phyloP scores from a whole-genome alignment of 2,113 vertebrate species.

The Boleophthalmus pectinirostris region DNA sequence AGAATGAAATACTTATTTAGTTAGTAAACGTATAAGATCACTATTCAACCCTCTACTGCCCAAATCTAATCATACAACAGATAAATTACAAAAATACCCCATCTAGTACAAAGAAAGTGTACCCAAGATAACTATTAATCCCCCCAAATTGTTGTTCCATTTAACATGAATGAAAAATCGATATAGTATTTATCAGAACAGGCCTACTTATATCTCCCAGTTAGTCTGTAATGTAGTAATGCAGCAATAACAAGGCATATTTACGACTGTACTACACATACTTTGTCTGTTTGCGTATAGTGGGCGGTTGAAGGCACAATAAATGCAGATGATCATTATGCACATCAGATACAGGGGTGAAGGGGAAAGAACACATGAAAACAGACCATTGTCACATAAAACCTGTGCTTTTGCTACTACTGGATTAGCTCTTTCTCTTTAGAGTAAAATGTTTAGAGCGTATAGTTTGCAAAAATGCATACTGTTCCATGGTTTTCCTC shows the following conservation, averaged over 20 bases:
- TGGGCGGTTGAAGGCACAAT: background rate
- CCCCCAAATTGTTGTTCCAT: too few species aligned
- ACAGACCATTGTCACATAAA: conserved; percentile 29
- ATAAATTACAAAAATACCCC: too few species aligned
- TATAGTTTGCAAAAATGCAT: background rate
- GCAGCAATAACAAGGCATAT: background rate
- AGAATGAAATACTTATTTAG: too few species aligned
- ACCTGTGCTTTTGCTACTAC: conserved; percentile 35
- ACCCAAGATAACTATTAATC: too few species aligned
- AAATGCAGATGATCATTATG: conserved; percentile 81
- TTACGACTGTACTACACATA: background rate
- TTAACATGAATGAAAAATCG: too few species aligned
- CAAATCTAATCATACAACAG: too few species aligned
- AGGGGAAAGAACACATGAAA: conserved; percentile 79
- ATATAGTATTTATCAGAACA: too few species aligned
- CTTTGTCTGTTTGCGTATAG: too few species aligned
- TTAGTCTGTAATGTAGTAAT: background rate
- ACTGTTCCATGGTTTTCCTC: too few species aligned
- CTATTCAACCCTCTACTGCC: too few species aligned
- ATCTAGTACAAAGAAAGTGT: too few species aligned
- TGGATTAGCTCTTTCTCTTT: background rate
- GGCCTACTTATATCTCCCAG: background rate
- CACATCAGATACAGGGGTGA: conserved; percentile 83
- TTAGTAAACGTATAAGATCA: too few species aligned
- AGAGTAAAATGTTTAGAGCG: background rate